Conservation (phyloP, 2,888 invertebrate species). For the Synergus gifuensis region DNA sequence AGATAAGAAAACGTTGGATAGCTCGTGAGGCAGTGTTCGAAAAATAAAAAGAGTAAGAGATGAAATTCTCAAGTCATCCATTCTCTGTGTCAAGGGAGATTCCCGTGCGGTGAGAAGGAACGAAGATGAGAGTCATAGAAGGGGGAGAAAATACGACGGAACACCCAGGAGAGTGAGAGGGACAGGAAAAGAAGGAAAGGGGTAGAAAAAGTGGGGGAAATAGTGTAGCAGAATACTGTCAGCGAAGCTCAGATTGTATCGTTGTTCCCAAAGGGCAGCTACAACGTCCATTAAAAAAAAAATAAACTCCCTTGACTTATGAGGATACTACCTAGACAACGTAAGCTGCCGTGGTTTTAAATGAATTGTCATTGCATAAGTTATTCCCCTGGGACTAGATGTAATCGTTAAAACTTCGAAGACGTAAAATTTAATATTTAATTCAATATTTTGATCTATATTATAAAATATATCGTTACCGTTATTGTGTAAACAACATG, state of each 20-base stretch:
- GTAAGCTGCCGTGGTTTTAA: neutral
- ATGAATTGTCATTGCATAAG: neutral
- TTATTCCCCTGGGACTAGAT: neutral
- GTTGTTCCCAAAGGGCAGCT: slow-evolving; percentile 64
- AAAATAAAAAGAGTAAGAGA: slow-evolving; percentile 57
- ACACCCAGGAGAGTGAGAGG: neutral
- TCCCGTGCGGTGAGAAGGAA: slow-evolving; percentile 63
- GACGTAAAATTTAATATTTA: too few relatives aligned
- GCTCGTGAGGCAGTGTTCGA: slow-evolving; percentile 39
- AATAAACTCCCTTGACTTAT: slow-evolving; percentile 55
- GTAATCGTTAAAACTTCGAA: too few relatives aligned
- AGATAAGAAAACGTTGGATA: slow-evolving; percentile 55
- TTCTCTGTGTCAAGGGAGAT: slow-evolving; percentile 69
- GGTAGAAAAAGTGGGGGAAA: slow-evolving; percentile 34
- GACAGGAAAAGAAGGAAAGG: neutral
- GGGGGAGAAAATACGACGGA: slow-evolving; percentile 42
- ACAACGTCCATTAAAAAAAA: slow-evolving; percentile 62
- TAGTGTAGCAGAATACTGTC: slow-evolving; percentile 62
- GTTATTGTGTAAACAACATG: too few relatives aligned
- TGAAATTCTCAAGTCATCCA: slow-evolving; percentile 72
- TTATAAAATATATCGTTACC: neutral
- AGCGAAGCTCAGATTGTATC: slow-evolving; percentile 68
- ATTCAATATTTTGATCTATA: neutral
- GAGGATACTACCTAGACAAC: slow-evolving; percentile 15
- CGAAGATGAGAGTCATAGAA: slow-evolving; percentile 46